Conservation (phyloP, 2,797 vertebrate species). For the Schizopygopsis pylzovi region DNA sequence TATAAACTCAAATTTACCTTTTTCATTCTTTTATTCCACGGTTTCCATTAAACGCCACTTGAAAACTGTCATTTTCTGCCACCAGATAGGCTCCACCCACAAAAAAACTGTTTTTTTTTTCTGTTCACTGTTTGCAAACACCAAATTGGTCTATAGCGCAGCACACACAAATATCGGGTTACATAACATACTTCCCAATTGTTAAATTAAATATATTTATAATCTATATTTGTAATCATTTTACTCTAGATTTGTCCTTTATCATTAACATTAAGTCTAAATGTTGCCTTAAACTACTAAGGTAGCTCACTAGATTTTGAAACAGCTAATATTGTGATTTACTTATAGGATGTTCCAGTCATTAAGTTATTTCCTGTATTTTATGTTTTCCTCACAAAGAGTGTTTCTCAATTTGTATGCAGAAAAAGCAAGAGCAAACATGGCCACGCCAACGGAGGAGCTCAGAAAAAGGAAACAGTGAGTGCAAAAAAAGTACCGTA, state of each 20-base stretch:
- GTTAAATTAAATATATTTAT: background rate
- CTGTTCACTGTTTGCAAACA: too few species aligned
- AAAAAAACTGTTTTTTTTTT: too few species aligned
- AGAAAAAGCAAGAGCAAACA: conserved; percentile 83
- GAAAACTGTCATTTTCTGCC: too few species aligned
- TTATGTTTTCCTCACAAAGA: background rate
- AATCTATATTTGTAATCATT: background rate
- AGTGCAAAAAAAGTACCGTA: conserved; percentile 52
- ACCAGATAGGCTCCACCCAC: too few species aligned
- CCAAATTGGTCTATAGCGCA: too few species aligned
- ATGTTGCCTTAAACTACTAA: background rate
- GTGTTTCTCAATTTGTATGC: conserved; percentile 60
- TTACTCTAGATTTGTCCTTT: background rate
- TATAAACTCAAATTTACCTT: too few species aligned
- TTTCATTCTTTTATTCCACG: too few species aligned
- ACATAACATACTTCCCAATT: background rate
- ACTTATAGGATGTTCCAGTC: background rate
- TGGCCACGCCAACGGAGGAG: conserved; percentile 73
- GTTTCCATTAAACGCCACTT: too few species aligned
- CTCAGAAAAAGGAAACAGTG: conserved; percentile 79
- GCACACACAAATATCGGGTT: too few species aligned
- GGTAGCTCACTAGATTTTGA: background rate
- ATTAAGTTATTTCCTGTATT: background rate
- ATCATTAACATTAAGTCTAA: background rate
- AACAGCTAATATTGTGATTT: background rate